Conservation (phyloP, 2,888 invertebrate genomes). For the Lissocephala sabroskyi region DNA sequence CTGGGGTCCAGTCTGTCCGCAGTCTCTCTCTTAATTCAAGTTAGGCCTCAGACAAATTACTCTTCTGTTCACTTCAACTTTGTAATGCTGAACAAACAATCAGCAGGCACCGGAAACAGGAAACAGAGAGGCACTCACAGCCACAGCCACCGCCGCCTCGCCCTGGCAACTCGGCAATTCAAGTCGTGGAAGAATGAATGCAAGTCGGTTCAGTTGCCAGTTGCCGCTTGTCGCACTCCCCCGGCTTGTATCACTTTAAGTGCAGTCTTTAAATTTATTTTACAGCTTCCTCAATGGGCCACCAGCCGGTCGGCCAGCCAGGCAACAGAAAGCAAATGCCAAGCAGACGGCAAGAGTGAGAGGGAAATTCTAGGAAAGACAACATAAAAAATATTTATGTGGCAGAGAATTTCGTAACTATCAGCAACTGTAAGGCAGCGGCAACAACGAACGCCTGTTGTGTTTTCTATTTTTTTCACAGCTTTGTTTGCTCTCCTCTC, state of each 20-base stretch:
- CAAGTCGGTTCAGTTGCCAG: constrained; percentile 20
- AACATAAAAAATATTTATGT: constrained; percentile 56
- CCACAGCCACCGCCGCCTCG: too few species aligned
- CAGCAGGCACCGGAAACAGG: too few species aligned
- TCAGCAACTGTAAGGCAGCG: constrained; percentile 24
- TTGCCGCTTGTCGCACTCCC: constrained; percentile 2
- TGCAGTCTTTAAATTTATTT: constrained; percentile 48
- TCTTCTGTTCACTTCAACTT: too few species aligned
- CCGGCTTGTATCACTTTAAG: constrained; percentile 18
- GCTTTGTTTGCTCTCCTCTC: constrained; percentile 21
- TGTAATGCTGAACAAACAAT: too few species aligned
- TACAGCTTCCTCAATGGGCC: constrained; percentile 45
- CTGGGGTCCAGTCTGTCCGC: too few species aligned
- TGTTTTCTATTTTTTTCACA: constrained; percentile 19
- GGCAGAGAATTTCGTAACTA: constrained; percentile 43
- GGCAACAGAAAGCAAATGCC: constrained; percentile 32
- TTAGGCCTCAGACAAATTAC: too few species aligned
- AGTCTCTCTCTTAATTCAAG: too few species aligned
- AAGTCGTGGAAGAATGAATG: constrained; percentile 24
- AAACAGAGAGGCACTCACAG: too few species aligned
- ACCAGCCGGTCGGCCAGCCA: constrained; percentile 9
- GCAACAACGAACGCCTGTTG: constrained; percentile 15
- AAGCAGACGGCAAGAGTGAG: constrained; percentile 1
- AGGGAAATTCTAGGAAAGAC: constrained; percentile 37
- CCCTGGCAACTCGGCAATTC: constrained; percentile 25